Evolutionary conservation across 2,797 vertebrate species (phyloP).

Genomic region (Heliangelus exortis): DNA sequence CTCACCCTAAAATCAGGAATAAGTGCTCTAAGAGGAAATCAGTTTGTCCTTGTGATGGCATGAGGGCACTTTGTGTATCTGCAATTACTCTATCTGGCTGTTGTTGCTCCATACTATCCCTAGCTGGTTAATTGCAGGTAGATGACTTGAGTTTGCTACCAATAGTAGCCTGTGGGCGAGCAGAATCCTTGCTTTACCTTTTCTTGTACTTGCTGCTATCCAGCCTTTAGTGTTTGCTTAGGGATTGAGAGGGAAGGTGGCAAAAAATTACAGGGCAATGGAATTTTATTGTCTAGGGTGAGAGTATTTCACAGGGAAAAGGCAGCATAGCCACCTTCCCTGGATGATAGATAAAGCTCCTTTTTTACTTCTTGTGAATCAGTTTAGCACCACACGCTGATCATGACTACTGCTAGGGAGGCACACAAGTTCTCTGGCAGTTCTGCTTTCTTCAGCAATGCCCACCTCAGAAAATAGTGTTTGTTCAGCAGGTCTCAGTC

Average conservation of each 20-base stretch:
- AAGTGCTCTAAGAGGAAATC: neutral
- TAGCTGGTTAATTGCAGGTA: neutral
- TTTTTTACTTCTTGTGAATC: neutral
- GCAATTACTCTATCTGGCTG: accelerated
- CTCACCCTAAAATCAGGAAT: neutral
- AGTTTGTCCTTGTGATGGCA: neutral
- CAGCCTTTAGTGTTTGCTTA: neutral
- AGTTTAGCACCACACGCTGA: accelerated
- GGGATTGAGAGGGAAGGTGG: neutral
- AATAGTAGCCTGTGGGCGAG: neutral
- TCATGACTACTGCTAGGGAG: neutral
- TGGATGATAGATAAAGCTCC: neutral
- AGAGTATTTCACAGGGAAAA: neutral
- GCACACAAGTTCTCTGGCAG: neutral
- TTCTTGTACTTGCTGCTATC: neutral
- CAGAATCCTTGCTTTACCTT: neutral
- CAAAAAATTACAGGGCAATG: neutral
- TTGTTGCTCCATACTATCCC: neutral
- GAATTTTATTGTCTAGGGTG: neutral
- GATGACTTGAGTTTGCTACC: neutral
- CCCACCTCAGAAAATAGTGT: neutral
- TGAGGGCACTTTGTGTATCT: neutral
- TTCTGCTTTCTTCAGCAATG: neutral
- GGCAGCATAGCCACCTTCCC: neutral
- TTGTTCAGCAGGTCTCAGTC: neutral